These are phyloP conservation scores for Miichthys miiuy DNA, from an alignment of 2,797 vertebrate genomes.

Conservation along the genomic window DNA sequence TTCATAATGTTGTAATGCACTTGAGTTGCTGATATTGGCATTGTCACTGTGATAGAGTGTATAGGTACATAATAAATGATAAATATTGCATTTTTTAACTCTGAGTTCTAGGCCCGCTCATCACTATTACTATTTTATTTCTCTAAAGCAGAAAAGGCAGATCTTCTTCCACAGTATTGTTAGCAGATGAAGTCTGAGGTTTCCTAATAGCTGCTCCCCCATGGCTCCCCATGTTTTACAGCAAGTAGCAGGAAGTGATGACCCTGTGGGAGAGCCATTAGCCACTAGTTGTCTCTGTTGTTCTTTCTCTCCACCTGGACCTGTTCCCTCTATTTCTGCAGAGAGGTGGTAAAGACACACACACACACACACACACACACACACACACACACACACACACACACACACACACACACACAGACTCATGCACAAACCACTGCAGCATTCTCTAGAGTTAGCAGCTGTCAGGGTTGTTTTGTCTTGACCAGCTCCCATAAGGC, in stretches of 20 bases:
- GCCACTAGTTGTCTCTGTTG: conserved; percentile 43
- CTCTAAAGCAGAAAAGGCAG: not conserved
- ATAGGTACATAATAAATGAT: too few relatives aligned
- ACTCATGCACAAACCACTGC: conserved; percentile 18
- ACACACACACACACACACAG: not conserved
- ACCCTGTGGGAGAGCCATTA: conserved; percentile 69
- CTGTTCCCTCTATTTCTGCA: conserved; percentile 32
- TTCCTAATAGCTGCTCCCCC: conserved; percentile 52
- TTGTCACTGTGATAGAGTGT: too few relatives aligned
- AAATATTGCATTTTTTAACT: too few relatives aligned
- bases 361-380: not conserved
- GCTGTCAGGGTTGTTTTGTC: conserved; percentile 67
- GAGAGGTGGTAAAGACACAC: conserved; percentile 27
- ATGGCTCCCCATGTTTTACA: conserved; percentile 48
- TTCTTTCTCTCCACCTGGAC: conserved; percentile 21
- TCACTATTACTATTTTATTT: conserved; percentile 24
- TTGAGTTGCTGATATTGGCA: too few relatives aligned
- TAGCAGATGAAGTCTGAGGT: conserved; percentile 46
- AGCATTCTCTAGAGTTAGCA: conserved; percentile 45
- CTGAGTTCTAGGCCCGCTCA: not conserved
- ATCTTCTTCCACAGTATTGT: conserved; percentile 25
- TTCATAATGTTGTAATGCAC: too few relatives aligned
- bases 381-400: not conserved
- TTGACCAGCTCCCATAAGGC: conserved; percentile 58
- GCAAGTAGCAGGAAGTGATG: conserved; percentile 52